Evolutionary conservation across 2,888 invertebrate species (phyloP).

Genomic region (Sarcophaga rosellei): DNA sequence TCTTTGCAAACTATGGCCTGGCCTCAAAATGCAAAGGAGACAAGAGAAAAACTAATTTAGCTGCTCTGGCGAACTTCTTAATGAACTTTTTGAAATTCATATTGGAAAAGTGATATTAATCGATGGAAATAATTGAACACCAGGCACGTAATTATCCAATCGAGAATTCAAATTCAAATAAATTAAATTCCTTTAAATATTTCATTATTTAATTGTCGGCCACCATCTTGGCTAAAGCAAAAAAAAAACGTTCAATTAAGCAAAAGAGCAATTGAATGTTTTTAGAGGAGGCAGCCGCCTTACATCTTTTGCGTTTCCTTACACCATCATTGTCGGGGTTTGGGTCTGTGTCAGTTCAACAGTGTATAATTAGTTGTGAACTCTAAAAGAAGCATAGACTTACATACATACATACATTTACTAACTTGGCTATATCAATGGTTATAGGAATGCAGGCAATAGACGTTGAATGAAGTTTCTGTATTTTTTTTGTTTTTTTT

Average conservation of each 20-base stretch:
- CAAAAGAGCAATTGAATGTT: neutral
- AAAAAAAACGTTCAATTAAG: neutral
- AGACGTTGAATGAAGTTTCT: constrained; percentile 28
- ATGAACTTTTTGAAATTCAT: constrained; percentile 17
- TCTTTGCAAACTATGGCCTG: neutral
- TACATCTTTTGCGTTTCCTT: constrained; percentile 4
- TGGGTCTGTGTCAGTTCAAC: constrained; percentile 13
- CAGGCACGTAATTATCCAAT: constrained; percentile 20
- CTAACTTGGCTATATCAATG: no score
- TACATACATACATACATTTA: neutral
- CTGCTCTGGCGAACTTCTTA: neutral
- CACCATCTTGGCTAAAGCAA: neutral
- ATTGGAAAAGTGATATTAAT: constrained; percentile 28
- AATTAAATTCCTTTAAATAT: constrained; percentile 12
- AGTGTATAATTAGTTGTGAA: constrained; percentile 57
- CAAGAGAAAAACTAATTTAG: constrained; percentile 2
- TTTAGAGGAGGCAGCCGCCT: neutral
- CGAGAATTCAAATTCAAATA: constrained; percentile 10
- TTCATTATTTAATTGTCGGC: neutral
- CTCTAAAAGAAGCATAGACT: constrained; percentile 1
- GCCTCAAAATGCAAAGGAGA: neutral
- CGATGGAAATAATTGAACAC: constrained; percentile 14
- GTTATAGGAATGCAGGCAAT: neutral
- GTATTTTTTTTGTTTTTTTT: neutral
- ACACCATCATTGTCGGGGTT: neutral